Evolutionary conservation across 2,888 invertebrate species (phyloP), one percentile per base, ranked within the genome.

Genomic region (Microctonus aethiopoides): DNA sequence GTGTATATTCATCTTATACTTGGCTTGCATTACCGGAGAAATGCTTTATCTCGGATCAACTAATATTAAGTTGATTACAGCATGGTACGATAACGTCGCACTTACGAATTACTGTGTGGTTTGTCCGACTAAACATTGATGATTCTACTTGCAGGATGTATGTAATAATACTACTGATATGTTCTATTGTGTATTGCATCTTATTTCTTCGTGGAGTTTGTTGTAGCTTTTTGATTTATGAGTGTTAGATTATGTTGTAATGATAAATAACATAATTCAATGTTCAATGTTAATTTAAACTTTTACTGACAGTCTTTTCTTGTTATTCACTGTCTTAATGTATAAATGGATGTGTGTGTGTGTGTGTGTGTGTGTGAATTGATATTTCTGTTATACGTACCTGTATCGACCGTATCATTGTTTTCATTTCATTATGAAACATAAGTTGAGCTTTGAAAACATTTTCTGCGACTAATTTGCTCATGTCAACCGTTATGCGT

Each of bases 401-500:
- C 29, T 26, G n/a, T n/a, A 56, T 0, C 29, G 26, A 13, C n/a
- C 7, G n/a, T 41, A 61, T 52, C 34, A 13, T 54, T 20, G 20
- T 29, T 62, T 41, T n/a, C n/a, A 41, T 41, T 32, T 60, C 51
- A 46, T 32, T 20, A 29, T 11, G 65, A 41, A 73, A 24, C n/a
- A 22, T 24, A 24, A n/a, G 61, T 61, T 26, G 22, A 16, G 24
- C 41, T 41, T 34, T 41, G 41, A 24, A 61, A 41, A 61, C 41
- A 61, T 29, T 61, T 26, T 26, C 6, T 71, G 69, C 71, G 68
- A 73, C 74, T n/a, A 76, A 76, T 76, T 78, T 76, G 71, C 72
- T 71, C 61, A 75, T 71, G 72, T 70, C 73, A 76, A 74, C 74
- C 73, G 74, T 71, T 62, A 72, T 72, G 74, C 74, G 74, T 71